These are phyloP conservation scores for Cotesia typhae DNA, from an alignment of 1,140 invertebrate species.

Conservation along the genomic window DNA sequence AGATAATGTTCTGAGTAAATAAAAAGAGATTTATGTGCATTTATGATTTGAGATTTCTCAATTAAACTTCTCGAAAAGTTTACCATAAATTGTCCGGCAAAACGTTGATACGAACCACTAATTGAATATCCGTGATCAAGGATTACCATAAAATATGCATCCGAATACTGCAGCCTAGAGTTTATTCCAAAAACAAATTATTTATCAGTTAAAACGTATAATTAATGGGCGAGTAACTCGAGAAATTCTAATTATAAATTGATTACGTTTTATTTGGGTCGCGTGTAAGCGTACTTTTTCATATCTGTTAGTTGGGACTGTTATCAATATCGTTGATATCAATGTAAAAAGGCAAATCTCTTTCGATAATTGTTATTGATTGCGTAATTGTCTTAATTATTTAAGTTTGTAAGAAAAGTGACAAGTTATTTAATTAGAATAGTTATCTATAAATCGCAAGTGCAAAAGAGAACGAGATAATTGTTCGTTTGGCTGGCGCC, in stretches of 20 bases:
- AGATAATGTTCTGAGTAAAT: too few species aligned
- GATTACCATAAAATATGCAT: background rate
- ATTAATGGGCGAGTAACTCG: background rate
- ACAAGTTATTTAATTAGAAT: conserved; percentile 4
- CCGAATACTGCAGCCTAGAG: background rate
- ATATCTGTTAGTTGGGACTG: background rate
- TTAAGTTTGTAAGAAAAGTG: conserved; percentile 9
- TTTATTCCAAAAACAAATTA: background rate
- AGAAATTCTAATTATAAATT: background rate
- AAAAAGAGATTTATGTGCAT: too few species aligned
- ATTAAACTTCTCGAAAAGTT: background rate
- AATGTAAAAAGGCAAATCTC: too few species aligned
- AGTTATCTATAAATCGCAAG: background rate
- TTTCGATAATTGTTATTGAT: too few species aligned
- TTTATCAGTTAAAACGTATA: background rate
- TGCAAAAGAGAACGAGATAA: conserved; percentile 6
- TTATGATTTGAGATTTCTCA: too few species aligned
- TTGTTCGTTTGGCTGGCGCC: conserved; percentile 19
- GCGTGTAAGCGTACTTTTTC: background rate
- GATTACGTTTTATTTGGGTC: background rate
- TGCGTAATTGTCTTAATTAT: too few species aligned
- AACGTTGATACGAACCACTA: conserved; percentile 16
- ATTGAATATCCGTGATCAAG: conserved; percentile 3
- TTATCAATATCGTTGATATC: background rate
- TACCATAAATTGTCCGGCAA: background rate